Conservation (phyloP, 2,113 vertebrate species). For the Eublepharis macularius region DNA sequence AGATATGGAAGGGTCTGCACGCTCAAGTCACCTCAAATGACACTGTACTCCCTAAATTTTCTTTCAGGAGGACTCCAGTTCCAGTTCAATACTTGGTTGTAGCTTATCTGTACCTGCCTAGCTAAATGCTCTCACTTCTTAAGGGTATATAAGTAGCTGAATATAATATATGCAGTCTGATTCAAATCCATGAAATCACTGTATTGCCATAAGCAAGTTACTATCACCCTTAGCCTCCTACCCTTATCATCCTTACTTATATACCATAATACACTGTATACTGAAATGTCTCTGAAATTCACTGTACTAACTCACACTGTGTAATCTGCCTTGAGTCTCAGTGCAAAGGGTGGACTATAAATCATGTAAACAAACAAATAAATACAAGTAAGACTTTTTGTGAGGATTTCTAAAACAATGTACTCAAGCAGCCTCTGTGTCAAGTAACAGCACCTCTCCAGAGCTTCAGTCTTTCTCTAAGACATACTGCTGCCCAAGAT, state of each 20-base stretch:
- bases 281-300: too few species aligned
- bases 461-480: neutral
- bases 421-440: neutral
- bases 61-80: neutral
- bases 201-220: neutral
- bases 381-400: neutral
- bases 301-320: too few species aligned
- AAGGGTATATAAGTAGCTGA: neutral
- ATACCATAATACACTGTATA: too few species aligned
- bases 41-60: neutral
- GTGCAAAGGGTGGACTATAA: too few species aligned
- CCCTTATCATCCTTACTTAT: too few species aligned
- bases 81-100: neutral
- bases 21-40: neutral
- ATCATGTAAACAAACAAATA: too few species aligned
- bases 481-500: neutral
- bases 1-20: neutral
- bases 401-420: neutral
- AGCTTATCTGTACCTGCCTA: too few species aligned
- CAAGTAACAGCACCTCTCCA: neutral
- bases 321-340: too few species aligned
- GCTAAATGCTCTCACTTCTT: neutral
- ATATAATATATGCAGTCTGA: neutral
- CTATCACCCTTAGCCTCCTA: neutral
- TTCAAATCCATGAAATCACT: neutral